phyloP scores from a whole-genome alignment of 2,797 vertebrate genomes.

The Notamacropus eugenii region DNA sequence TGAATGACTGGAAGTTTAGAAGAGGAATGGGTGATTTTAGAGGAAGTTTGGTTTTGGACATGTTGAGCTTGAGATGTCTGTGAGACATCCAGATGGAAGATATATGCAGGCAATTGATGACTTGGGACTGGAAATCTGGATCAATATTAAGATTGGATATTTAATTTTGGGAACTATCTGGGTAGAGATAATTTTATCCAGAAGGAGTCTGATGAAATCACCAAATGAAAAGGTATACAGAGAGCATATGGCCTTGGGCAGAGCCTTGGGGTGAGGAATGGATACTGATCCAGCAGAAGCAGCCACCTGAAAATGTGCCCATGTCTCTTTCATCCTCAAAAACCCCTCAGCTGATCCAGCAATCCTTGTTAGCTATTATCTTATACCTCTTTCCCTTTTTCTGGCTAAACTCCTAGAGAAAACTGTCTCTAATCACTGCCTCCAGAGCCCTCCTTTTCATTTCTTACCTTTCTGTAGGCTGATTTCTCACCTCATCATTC shows the following conservation, averaged over 20 bases:
- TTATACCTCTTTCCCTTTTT: not conserved
- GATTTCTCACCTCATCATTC: not conserved
- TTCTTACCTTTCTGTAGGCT: not conserved
- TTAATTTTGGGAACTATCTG: not conserved
- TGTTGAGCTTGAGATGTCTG: not conserved
- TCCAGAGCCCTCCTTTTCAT: not conserved
- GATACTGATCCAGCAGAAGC: not conserved
- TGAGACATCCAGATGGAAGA: not conserved
- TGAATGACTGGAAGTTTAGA: not conserved
- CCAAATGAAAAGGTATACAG: no score
- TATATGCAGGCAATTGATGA: no score
- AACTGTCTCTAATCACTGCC: not conserved
- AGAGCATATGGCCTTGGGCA: not conserved
- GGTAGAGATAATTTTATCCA: not conserved
- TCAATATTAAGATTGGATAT: not conserved
- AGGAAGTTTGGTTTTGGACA: not conserved
- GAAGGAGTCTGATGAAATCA: not conserved
- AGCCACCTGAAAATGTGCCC: not conserved
- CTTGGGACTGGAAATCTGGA: not conserved
- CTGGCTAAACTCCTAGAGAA: not conserved
- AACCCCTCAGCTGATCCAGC: not conserved
- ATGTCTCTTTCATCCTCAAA: not conserved
- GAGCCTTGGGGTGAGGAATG: not conserved
- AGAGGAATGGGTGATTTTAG: not conserved
- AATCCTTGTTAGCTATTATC: not conserved